Evolutionary conservation across 2,113 vertebrate species (phyloP).

Genomic region (Etheostoma cragini): DNA sequence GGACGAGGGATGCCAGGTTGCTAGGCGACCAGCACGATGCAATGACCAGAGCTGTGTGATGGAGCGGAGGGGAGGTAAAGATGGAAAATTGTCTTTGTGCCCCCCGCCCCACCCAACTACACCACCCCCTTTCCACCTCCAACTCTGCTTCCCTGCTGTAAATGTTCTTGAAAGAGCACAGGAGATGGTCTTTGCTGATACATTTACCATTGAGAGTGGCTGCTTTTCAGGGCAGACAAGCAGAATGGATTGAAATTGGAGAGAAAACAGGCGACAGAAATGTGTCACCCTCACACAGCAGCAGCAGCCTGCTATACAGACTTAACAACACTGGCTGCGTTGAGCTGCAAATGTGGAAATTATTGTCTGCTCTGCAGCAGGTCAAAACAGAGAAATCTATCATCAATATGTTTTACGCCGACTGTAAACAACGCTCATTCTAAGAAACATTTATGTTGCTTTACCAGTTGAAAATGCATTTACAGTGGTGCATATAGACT

Average conservation of each 20-base stretch:
- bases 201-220: slow-evolving; percentile 69
- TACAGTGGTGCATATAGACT: background rate
- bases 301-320: slow-evolving; percentile 31
- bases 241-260: slow-evolving; percentile 64
- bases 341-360: slow-evolving; percentile 32
- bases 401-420: slow-evolving; percentile 31
- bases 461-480: slow-evolving; percentile 33
- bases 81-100: slow-evolving; percentile 81
- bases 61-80: slow-evolving; percentile 77
- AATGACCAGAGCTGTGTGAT: slow-evolving; percentile 82
- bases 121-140: slow-evolving; percentile 6
- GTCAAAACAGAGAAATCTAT: slow-evolving; percentile 55
- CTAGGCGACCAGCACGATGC: slow-evolving; percentile 83
- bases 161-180: slow-evolving; percentile 70
- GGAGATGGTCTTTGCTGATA: slow-evolving; percentile 71
- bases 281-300: slow-evolving; percentile 54
- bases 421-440: slow-evolving; percentile 23
- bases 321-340: slow-evolving; percentile 15
- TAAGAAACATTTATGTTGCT: slow-evolving; percentile 28
- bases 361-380: slow-evolving; percentile 46
- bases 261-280: slow-evolving; percentile 63
- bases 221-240: slow-evolving; percentile 60
- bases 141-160: slow-evolving; percentile 67
- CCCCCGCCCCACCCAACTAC: slow-evolving; percentile 17
- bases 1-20: slow-evolving; percentile 86